Base-by-base conservation (phyloP, 2,113 vertebrate species). In the Phrynosoma blainvillii region DNA sequence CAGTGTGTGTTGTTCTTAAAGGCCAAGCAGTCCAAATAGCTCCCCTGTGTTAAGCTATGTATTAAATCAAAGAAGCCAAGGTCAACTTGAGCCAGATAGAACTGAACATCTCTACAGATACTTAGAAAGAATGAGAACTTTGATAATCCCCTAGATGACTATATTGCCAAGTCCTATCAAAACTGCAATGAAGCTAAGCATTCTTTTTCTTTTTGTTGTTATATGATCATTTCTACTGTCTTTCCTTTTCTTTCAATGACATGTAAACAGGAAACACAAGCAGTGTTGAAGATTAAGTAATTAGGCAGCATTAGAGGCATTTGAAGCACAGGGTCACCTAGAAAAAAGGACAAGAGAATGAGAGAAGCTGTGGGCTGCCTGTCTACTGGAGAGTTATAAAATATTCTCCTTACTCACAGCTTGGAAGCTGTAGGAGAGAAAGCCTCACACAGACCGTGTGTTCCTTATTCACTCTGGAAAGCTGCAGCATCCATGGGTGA, bases 251-350 rank as follows among this genome's bases (percentile, higher is more conserved):
- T 82, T 89, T 83, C 94, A 94, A 94, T 92, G 92, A 93, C 92
- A 94, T 89, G 79, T 92, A 93, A 92, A 93, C 87, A 91, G 88
- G 90, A 93, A 94, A 92, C 93, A 93, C 90, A 93, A 94, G 91
- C 87, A 91, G 88, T 1, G 0, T 88, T 73, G 56, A 91, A 91
- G 95, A 96, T 96, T 96, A 96, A 96, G 95, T 95, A 95, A 96
- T 96, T 96, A 96, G 1, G 40, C 86, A 91, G 96, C 71, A 95
- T 96, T 96, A 96, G 88, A 94, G 92, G 86, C 92, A 89, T 95
- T 94, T 93, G 93, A 93, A 94, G 90, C 93, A 27, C 93, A 90
- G 89, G 93, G 95, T 96, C 95, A 96, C 85, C 90, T 92, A 87
- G 92, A 90, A 85, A 89, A 84, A 66, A 90, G 86, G 88, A 85